Evolutionary conservation across 2,888 invertebrate species (phyloP).

Genomic region (Chaetogeoica ovagalla): DNA sequence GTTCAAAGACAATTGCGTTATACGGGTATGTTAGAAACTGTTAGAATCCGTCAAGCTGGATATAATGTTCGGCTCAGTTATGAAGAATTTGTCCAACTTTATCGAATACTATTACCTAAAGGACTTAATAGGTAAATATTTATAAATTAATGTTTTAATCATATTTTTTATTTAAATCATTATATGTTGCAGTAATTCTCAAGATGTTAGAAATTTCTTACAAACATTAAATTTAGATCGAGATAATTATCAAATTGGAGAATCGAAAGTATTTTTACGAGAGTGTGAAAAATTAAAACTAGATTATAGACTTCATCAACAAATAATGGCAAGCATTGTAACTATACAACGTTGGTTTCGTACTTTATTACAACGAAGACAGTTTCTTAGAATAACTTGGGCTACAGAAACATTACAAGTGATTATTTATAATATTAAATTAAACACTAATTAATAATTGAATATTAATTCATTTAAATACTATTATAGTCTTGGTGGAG

Average conservation of each 20-base stretch:
- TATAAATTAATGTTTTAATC: slow-evolving; percentile 8
- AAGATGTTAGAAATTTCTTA: slow-evolving; percentile 83
- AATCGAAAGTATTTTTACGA: slow-evolving; percentile 88
- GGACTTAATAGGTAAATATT: slow-evolving; percentile 67
- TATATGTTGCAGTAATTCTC: slow-evolving; percentile 70
- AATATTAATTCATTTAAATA: slow-evolving; percentile 21
- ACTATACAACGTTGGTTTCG: slow-evolving; percentile 70
- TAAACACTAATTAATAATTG: not conserved
- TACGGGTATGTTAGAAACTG: slow-evolving; percentile 96
- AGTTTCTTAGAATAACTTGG: slow-evolving; percentile 73
- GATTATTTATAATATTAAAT: slow-evolving; percentile 12
- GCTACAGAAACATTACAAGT: slow-evolving; percentile 76
- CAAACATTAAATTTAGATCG: slow-evolving; percentile 80
- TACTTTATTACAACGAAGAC: slow-evolving; percentile 60
- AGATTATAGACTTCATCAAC: slow-evolving; percentile 88
- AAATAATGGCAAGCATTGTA: slow-evolving; percentile 90
- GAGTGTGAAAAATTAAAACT: slow-evolving; percentile 91
- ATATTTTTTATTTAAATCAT: slow-evolving; percentile 3
- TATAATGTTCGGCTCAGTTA: slow-evolving; percentile 92
- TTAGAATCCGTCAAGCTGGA: slow-evolving; percentile 90
- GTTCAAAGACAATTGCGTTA: slow-evolving; percentile 88
- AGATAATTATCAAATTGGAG: slow-evolving; percentile 87
- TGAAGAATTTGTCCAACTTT: slow-evolving; percentile 91
- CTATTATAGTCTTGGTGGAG: slow-evolving; percentile 67
- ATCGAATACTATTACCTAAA: slow-evolving; percentile 86